phyloP scores from a whole-genome alignment of 2,113 vertebrate species.

The Alces alces region DNA sequence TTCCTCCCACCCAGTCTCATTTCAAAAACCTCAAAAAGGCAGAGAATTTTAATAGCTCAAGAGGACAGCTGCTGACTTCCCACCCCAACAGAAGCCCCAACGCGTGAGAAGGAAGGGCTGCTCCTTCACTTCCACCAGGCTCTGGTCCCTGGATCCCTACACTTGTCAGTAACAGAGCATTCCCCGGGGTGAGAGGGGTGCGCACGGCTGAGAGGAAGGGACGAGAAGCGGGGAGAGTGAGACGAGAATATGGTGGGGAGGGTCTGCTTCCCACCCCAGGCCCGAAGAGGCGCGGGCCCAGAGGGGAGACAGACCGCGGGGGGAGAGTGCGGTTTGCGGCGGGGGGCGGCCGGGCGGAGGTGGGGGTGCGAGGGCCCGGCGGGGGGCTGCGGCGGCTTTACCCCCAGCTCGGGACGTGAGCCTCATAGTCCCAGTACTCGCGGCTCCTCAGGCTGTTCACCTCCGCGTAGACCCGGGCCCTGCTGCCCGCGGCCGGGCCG shows the following conservation, averaged over 20 bases:
- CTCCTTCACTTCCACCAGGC: not conserved
- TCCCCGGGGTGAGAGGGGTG: not conserved
- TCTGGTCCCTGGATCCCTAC: not conserved
- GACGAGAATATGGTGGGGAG: not conserved
- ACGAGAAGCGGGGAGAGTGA: not conserved
- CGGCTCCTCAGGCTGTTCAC: constrained; percentile 97
- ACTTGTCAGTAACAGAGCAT: not conserved
- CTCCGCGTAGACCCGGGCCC: constrained; percentile 96
- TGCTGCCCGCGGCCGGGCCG: constrained; percentile 94
- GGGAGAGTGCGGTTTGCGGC: not conserved
- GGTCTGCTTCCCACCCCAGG: not conserved
- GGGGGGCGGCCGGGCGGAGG: not conserved
- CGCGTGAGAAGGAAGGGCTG: not conserved
- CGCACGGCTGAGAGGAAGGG: not conserved
- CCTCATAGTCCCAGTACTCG: constrained; percentile 98
- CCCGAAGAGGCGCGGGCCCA: not conserved
- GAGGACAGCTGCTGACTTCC: constrained; percentile 51
- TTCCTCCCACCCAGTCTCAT: constrained; percentile 45
- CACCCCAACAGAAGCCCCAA: constrained; percentile 9
- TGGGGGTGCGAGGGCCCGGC: not conserved
- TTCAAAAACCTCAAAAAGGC: constrained; percentile 27
- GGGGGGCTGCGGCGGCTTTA: constrained; percentile 76
- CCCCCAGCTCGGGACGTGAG: constrained; percentile 97
- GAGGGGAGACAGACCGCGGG: not conserved
- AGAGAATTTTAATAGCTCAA: constrained; percentile 29